Percentiles rank a stretch among this genome's conserved stretches.
Conservation (phyloP, 2,888 invertebrate genomes). For the Phaedon cochleariae region DNA sequence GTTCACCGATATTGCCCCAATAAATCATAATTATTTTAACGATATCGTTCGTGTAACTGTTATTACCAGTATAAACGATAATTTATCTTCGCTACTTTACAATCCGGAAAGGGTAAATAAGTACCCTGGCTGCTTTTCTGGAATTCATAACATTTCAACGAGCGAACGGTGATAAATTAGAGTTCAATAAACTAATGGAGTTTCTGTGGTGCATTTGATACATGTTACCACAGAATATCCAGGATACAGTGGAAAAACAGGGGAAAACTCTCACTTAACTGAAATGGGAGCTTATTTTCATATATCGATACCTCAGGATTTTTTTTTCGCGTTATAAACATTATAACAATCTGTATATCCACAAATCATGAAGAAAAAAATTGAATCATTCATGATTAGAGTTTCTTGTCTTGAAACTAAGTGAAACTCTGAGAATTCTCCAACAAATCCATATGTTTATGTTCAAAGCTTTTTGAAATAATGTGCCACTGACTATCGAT, state of each 20-base stretch:
- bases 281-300: no score
- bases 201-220: background rate
- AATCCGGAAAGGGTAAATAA: background rate
- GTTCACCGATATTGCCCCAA: background rate
- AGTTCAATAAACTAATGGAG: constrained; percentile 16
- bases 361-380: no score
- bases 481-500: no score
- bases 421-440: no score
- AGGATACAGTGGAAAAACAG: background rate
- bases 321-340: no score
- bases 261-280: background rate
- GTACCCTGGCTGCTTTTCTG: background rate
- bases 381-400: no score
- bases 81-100: background rate
- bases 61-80: constrained; percentile 1
- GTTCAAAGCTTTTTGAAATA: no score
- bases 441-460: no score
- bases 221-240: background rate
- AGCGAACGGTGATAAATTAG: constrained; percentile 11
- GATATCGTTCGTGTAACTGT: constrained; percentile 1
- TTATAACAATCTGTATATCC: no score
- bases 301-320: no score
- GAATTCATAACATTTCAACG: background rate
- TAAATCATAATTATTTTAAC: constrained; percentile 2
- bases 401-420: no score